Evolutionary conservation across 1,140 invertebrate species (phyloP).

Genomic region (Tribolium castaneum): DNA sequence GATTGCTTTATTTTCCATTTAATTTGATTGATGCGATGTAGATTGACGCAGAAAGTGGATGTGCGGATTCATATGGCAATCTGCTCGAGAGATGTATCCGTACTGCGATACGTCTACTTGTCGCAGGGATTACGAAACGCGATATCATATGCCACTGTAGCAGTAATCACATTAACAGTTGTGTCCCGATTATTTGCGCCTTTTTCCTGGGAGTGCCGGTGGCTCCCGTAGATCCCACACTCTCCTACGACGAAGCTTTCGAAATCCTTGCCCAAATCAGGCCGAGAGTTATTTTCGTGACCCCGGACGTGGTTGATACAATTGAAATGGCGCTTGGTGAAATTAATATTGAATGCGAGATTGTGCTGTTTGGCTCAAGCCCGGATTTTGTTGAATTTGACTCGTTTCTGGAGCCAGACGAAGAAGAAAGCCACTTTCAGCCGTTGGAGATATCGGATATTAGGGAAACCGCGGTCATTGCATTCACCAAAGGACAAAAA

Average conservation of each 20-base stretch:
- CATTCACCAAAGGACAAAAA: background rate
- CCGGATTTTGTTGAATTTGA: background rate
- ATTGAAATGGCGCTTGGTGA: background rate
- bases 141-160: conserved; percentile 9
- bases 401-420: background rate
- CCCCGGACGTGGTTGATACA: background rate
- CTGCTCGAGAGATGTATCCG: background rate
- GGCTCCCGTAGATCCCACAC: background rate
- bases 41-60: background rate
- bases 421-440: background rate
- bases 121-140: background rate
- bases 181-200: background rate
- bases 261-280: background rate
- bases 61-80: background rate
- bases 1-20: background rate
- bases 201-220: background rate
- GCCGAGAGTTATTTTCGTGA: conserved; percentile 8
- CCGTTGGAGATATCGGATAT: background rate
- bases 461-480: background rate
- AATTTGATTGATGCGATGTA: conserved; percentile 5
- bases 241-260: background rate
- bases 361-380: background rate
- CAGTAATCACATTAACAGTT: background rate
- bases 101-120: background rate
- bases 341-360: background rate